Conservation (phyloP, 2,797 vertebrate genomes). For the Echeneis naucrates region DNA sequence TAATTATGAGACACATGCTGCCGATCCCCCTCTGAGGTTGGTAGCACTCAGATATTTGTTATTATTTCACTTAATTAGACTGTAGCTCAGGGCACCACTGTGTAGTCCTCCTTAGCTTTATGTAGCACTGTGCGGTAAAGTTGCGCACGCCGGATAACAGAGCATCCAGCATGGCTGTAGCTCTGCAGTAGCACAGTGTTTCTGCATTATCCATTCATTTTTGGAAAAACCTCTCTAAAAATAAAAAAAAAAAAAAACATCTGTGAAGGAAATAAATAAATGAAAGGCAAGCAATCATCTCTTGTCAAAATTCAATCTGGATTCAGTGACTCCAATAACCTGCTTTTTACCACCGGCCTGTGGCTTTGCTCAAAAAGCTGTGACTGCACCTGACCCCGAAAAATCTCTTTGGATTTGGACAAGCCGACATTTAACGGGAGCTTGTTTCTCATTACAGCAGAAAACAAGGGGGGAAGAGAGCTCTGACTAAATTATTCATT, state of each 20-base stretch:
- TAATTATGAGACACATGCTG: no score
- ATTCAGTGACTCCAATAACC: neutral
- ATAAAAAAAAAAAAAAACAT: neutral
- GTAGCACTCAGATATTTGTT: no score
- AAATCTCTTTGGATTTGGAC: neutral
- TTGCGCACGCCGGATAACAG: no score
- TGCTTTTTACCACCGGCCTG: neutral
- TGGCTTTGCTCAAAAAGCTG: neutral
- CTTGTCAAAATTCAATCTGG: neutral
- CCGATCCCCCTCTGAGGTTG: no score
- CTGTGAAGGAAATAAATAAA: neutral
- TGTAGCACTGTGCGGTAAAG: no score
- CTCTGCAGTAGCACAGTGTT: no score
- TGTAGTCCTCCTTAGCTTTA: no score
- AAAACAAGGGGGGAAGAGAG: neutral
- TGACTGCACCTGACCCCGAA: neutral
- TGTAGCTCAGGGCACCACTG: no score
- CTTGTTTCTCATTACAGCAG: constrained; percentile 8
- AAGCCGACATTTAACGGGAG: neutral
- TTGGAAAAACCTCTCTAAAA: no score
- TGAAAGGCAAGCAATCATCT: neutral
- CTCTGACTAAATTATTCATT: constrained; percentile 21
- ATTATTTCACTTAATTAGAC: no score
- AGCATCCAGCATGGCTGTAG: no score
- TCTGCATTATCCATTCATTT: neutral